These are phyloP conservation scores for Cyprinodon brontotheroides DNA, from an alignment of 2,113 vertebrate species.

Conservation along the genomic window DNA sequence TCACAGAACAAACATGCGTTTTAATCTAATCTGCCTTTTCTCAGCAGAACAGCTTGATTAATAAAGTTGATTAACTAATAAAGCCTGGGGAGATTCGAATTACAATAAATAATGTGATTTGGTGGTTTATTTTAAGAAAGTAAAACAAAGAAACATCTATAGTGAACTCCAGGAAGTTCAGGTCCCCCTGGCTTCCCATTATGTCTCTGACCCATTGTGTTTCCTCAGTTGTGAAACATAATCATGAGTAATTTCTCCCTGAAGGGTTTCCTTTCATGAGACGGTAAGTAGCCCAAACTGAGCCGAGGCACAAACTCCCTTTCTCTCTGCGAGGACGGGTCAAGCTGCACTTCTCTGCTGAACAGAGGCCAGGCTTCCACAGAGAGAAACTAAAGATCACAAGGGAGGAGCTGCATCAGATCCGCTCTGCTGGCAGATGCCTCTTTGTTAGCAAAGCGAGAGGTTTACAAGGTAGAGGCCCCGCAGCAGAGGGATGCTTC, in stretches of 20 bases:
- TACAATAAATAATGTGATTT: background rate
- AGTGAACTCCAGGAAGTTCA: background rate
- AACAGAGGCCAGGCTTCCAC: conserved; percentile 15
- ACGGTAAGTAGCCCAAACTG: background rate
- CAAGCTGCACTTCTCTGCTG: background rate
- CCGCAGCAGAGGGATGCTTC: conserved; percentile 7
- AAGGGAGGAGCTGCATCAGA: conserved; percentile 7
- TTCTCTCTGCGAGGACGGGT: conserved; percentile 12
- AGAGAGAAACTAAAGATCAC: conserved; percentile 26
- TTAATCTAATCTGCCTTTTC: no score
- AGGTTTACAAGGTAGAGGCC: conserved; percentile 14
- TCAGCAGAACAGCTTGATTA: background rate
- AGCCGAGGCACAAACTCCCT: conserved; percentile 2
- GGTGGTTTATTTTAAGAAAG: background rate
- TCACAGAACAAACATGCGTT: no score
- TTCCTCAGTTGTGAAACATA: conserved; percentile 1
- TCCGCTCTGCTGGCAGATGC: conserved; percentile 16
- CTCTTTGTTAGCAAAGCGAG: conserved; percentile 37
- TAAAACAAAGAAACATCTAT: background rate
- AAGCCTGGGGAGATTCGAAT: background rate
- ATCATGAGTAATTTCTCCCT: conserved; percentile 14
- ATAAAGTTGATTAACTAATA: background rate
- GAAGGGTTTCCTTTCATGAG: conserved; percentile 14
- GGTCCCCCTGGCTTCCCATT: background rate
- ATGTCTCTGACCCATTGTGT: background rate